A percentile compares a stretch with the other conserved stretches of the same genome.
phyloP scores from a whole-genome alignment of 2,888 invertebrate species.

The Lasioglossum vierecki region DNA sequence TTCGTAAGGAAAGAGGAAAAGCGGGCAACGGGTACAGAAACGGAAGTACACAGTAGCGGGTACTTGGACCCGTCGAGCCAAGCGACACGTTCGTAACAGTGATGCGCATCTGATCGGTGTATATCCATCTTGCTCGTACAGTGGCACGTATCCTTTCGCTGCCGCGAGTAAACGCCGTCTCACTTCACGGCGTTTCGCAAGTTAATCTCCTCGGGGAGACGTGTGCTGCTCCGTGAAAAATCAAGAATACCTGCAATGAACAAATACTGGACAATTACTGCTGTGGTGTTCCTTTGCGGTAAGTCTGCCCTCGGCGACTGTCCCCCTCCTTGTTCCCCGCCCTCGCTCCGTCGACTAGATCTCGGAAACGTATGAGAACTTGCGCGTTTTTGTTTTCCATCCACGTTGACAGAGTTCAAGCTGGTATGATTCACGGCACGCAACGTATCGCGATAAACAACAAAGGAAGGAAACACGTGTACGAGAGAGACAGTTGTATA shows the following conservation, averaged over 20 bases:
- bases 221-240: not conserved
- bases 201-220: not conserved
- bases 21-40: not conserved
- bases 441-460: not conserved
- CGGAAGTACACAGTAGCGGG: not conserved
- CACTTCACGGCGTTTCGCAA: not conserved
- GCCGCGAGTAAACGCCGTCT: not conserved
- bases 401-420: not conserved
- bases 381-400: not conserved
- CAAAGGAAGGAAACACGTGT: not conserved
- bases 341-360: no score
- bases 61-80: not conserved
- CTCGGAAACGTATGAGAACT: not conserved
- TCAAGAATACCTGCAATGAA: conserved; percentile 26
- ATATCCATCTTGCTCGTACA: conserved; percentile 5
- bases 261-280: conserved; percentile 24
- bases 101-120: conserved; percentile 30
- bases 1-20: conserved; percentile 27
- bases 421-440: not conserved
- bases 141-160: not conserved
- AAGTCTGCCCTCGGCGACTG: conserved; percentile 20
- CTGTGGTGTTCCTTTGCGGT: conserved; percentile 50
- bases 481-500: not conserved
- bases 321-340: not conserved
- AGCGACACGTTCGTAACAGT: not conserved